Evolutionary conservation across 2,888 invertebrate species (phyloP).

Genomic region (Mylabris sibirica): DNA sequence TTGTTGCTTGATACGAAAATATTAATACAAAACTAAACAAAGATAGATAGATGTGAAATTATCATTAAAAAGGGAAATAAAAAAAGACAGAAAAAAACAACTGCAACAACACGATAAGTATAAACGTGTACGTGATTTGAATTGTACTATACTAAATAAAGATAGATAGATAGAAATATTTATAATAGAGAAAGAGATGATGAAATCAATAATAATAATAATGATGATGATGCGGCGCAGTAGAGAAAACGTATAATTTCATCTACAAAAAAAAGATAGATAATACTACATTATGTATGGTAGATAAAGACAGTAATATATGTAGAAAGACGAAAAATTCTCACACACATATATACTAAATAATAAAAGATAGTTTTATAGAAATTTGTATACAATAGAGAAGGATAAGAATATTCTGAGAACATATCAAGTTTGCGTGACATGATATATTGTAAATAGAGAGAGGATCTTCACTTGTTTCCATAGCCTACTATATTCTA

Average conservation of each 20-base stretch:
- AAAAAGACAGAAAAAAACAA: background rate
- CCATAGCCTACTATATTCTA: conserved; percentile 16
- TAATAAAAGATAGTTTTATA: conserved; percentile 24
- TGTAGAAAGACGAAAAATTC: conserved; percentile 7
- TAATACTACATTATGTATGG: conserved; percentile 49
- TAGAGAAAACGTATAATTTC: conserved; percentile 48
- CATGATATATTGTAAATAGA: conserved; percentile 47
- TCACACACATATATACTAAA: background rate
- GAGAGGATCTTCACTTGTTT: conserved; percentile 33
- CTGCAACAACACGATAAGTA: no score
- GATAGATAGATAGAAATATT: conserved; percentile 19
- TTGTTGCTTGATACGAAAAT: no score
- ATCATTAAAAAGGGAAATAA: background rate
- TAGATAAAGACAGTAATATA: conserved; percentile 44
- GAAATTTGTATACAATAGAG: conserved; percentile 4
- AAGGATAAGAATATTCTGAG: conserved; percentile 8
- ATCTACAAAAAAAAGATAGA: conserved; percentile 40
- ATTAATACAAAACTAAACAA: background rate
- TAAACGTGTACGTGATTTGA: background rate
- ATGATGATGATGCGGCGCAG: conserved; percentile 34
- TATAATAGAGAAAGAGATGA: conserved; percentile 30
- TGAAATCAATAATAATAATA: conserved; percentile 7
- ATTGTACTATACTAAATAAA: conserved; percentile 16
- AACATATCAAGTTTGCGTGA: conserved; percentile 38
- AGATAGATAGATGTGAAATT: background rate